Evolutionary conservation across 2,888 invertebrate species (phyloP), one percentile per base, ranked within the genome.

Genomic region (Steromphala cineraria): DNA sequence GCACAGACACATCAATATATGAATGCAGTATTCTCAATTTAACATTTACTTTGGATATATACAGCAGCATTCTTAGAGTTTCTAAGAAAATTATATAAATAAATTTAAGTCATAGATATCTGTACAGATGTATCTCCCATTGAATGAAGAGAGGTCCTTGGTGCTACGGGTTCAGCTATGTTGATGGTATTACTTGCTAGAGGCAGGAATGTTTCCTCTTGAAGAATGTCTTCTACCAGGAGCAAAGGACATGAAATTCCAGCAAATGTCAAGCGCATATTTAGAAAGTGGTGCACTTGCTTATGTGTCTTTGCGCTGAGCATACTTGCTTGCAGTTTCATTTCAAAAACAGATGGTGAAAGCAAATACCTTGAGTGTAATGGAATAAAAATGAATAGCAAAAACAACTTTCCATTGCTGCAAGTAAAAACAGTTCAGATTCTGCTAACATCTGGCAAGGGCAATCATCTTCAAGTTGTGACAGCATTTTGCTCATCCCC

Each of bases 351-450:
- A 62, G 62, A 62, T 62, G 62, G 24, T 24, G 28, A 24, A 62
- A 62, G 62, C 62, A 62, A 62, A 62, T 62, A 31, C 28, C 28
- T 15, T 28, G 62, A 62, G 28, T 62, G 62, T 62, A 62, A 62
- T 62, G 62, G 62, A 62, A 62, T 62, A 62, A 62, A 62, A 62
- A 62, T 62, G 62, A 62, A 24, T 28, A 31, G 62, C 62, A 62
- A 62, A 62, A 62, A 15, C 62, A 62, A 62, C 62, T 62, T 62
- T 28, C 28, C 62, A 15, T 15, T 62, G 28, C 62, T 62, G 7
- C 62, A 15, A 62, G 62, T 21, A 31, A 62, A 62, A 62, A 62
- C 28, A 62, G 24, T 62, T 21, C 62, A 28, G 62, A 62, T 62
- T 62, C 28, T 62, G 62, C 28, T 28, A 62, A 62, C 62, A 62